Evolutionary conservation across 64 coral and sea anemone genomes (phyloP).

Genomic region (Exaiptasia diaphana): DNA sequence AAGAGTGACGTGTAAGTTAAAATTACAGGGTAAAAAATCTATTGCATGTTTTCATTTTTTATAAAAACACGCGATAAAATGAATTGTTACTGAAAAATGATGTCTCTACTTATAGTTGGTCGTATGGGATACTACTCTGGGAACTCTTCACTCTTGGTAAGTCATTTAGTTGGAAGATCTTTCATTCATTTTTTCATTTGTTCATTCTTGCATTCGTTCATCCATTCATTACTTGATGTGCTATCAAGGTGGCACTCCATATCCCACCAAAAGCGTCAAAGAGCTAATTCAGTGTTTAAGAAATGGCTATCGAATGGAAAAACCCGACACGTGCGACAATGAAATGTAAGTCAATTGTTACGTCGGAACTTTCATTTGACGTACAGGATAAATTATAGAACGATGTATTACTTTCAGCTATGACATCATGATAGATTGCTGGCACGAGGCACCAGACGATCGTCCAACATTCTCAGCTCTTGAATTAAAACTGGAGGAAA

Average conservation of each 20-base stretch:
- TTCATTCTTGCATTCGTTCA: neutral
- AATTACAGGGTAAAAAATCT: neutral
- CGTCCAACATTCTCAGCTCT: neutral
- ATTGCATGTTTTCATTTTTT: neutral
- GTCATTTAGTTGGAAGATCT: too few species aligned
- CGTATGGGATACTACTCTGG: conserved; percentile 9
- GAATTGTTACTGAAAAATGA: neutral
- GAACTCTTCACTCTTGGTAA: conserved; percentile 16
- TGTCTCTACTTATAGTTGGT: neutral
- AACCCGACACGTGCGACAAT: conserved; percentile 38
- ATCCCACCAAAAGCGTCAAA: conserved; percentile 21
- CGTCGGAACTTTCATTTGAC: too few species aligned
- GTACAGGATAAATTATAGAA: too few species aligned
- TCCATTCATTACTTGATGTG: neutral
- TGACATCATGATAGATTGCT: neutral
- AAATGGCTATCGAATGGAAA: conserved; percentile 44
- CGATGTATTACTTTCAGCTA: neutral
- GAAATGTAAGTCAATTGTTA: conserved; percentile 50
- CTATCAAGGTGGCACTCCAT: conserved; percentile 35
- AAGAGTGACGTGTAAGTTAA: conserved; percentile 60
- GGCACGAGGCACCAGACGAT: conserved; percentile 4
- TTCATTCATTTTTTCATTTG: too few species aligned
- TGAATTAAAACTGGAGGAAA: conserved; percentile 1
- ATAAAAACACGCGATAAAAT: neutral
- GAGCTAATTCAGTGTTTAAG: conserved; percentile 24